Evolutionary conservation across 2,888 invertebrate genomes (phyloP).

Genomic region (Euzetes globulus): DNA sequence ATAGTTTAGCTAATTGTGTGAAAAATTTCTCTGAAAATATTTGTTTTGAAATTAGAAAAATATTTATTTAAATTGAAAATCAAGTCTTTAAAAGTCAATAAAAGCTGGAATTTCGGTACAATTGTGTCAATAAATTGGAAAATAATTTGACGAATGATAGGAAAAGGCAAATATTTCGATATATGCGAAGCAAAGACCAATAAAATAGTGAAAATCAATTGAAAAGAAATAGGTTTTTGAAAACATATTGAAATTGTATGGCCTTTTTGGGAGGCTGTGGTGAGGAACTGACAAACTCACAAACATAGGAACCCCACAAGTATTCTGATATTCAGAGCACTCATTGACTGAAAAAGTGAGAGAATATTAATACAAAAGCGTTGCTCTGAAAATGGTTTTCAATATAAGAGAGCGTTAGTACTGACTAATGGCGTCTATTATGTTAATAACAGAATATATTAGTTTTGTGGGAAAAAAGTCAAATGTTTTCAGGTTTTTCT

Average conservation of each 20-base stretch:
- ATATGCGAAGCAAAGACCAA: too few relatives aligned
- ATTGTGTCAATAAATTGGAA: too few relatives aligned
- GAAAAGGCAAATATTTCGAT: too few relatives aligned
- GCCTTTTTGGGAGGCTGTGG: neutral
- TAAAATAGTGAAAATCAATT: neutral
- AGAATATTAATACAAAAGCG: neutral
- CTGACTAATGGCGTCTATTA: neutral
- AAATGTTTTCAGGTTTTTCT: conserved; percentile 14
- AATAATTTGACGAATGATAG: too few relatives aligned
- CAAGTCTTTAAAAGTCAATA: too few relatives aligned
- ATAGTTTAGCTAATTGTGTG: too few relatives aligned
- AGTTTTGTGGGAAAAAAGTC: conserved; percentile 27
- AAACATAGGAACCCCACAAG: neutral
- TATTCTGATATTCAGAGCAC: conserved; percentile 2
- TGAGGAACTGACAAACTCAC: neutral
- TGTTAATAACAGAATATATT: conserved; percentile 12
- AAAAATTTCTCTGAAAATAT: too few relatives aligned
- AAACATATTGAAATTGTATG: neutral
- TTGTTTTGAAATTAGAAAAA: too few relatives aligned
- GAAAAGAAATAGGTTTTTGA: neutral
- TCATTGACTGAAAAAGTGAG: neutral
- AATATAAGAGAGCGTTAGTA: neutral
- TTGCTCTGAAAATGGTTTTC: neutral
- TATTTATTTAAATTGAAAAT: too few relatives aligned
- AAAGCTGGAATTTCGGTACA: too few relatives aligned